These are phyloP conservation scores for Paralvinella palmiformis DNA, from an alignment of 1,140 invertebrate species.

Conservation along the genomic window DNA sequence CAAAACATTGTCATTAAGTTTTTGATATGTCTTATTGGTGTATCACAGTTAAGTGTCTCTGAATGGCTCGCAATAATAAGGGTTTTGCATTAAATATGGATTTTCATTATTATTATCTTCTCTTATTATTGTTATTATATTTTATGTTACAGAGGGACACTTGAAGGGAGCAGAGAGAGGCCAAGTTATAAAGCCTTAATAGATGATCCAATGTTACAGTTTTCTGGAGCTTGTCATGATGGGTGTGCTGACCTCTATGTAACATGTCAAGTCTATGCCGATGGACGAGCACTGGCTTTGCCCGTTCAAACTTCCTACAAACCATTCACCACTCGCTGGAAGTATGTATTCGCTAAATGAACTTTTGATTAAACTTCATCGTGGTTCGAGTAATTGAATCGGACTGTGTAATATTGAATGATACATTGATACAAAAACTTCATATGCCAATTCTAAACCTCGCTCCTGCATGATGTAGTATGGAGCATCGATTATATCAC, in stretches of 20 bases:
- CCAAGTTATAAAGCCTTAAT: conserved; percentile 83
- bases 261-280: conserved; percentile 77
- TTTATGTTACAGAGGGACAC: conserved; percentile 66
- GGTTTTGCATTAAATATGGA: too few relatives aligned
- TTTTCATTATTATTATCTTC: too few relatives aligned
- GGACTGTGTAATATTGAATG: not conserved
- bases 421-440: not conserved
- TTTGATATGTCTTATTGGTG: too few relatives aligned
- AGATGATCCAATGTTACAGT: conserved; percentile 81
- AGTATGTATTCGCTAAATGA: conserved; percentile 59
- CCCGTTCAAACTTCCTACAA: conserved; percentile 90
- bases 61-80: too few relatives aligned
- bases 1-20: too few relatives aligned
- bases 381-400: not conserved
- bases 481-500: not conserved
- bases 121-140: not conserved
- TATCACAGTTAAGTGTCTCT: too few relatives aligned
- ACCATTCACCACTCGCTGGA: conserved; percentile 85
- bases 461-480: not conserved
- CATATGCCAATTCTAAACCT: not conserved
- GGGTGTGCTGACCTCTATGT: conserved; percentile 81
- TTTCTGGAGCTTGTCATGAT: conserved; percentile 75
- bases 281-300: conserved; percentile 74
- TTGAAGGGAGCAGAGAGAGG: conserved; percentile 80
- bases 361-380: not conserved